These are phyloP conservation scores for Eupithecia exiguata DNA, from an alignment of 2,888 invertebrate species.

Conservation along the genomic window DNA sequence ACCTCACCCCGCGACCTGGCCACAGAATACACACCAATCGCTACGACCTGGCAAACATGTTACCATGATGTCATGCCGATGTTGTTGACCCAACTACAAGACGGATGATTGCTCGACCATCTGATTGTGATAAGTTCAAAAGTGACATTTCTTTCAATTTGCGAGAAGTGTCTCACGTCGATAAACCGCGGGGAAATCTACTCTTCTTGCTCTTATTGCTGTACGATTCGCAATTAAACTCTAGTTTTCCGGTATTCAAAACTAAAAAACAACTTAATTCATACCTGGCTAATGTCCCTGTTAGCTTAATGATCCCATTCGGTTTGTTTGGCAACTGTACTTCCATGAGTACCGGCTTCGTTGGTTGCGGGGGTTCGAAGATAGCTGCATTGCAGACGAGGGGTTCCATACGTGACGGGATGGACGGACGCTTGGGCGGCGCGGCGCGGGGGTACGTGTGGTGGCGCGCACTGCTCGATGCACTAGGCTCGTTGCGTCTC, in stretches of 20 bases:
- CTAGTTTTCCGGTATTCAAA: not conserved
- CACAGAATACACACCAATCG: constrained; percentile 37
- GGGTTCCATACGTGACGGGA: constrained; percentile 73
- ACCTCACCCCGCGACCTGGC: constrained; percentile 68
- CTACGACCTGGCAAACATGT: constrained; percentile 69
- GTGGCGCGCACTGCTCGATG: constrained; percentile 65
- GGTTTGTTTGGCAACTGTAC: constrained; percentile 51
- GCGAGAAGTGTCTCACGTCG: not conserved
- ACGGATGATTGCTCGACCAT: constrained; percentile 20
- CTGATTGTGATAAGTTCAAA: constrained; percentile 22
- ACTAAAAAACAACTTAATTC: constrained; percentile 28
- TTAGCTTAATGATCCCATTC: constrained; percentile 66
- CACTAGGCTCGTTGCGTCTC: constrained; percentile 66
- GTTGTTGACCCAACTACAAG: constrained; percentile 72
- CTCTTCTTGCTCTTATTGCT: not conserved
- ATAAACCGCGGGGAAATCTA: not conserved
- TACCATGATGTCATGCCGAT: constrained; percentile 76
- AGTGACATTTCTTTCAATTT: constrained; percentile 22
- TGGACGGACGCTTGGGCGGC: constrained; percentile 68
- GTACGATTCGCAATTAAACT: not conserved
- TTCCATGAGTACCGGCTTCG: constrained; percentile 55
- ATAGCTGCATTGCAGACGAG: constrained; percentile 56
- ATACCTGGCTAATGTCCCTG: constrained; percentile 75
- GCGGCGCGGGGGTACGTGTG: constrained; percentile 76
- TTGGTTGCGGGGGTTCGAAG: constrained; percentile 57